These are phyloP conservation scores for Decapterus maruadsi DNA, from an alignment of 2,797 vertebrate genomes.

Conservation along the genomic window DNA sequence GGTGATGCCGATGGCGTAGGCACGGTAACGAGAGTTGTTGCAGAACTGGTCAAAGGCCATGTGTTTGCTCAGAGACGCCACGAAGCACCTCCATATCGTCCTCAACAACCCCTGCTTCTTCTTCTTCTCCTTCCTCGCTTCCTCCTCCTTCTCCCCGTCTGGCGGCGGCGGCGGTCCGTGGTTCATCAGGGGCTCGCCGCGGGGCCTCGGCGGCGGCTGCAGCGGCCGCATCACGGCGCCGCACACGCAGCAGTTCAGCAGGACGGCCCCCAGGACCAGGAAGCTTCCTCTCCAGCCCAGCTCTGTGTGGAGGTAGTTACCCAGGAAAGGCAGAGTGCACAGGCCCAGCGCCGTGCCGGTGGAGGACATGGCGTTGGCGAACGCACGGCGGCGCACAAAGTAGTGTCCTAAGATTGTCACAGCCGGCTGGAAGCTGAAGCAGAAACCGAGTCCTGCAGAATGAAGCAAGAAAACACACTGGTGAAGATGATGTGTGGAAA, in stretches of 20 bases:
- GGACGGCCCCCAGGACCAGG: conserved; percentile 90
- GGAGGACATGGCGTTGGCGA: conserved; percentile 94
- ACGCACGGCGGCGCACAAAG: conserved; percentile 87
- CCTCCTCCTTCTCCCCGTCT: conserved; percentile 16
- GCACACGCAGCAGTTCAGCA: conserved; percentile 93
- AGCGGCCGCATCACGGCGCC: conserved; percentile 95
- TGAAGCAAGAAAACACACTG: not conserved
- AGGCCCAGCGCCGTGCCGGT: conserved; percentile 92
- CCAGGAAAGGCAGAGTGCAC: conserved; percentile 89
- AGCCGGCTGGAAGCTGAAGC: conserved; percentile 94
- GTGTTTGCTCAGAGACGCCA: conserved; percentile 80
- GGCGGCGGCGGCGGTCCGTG: conserved; percentile 36
- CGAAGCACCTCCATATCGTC: conserved; percentile 12
- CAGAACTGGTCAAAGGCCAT: conserved; percentile 93
- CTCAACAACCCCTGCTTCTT: conserved; percentile 3
- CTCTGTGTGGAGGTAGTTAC: conserved; percentile 88
- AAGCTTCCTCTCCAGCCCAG: conserved; percentile 96
- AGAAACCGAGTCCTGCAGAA: conserved; percentile 91
- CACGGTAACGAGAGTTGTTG: conserved; percentile 87
- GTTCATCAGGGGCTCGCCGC: conserved; percentile 63
- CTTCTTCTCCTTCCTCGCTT: not conserved
- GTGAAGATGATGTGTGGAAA: no score
- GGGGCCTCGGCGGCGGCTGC: conserved; percentile 24
- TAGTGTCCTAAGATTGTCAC: conserved; percentile 93
- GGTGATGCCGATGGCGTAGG: conserved; percentile 87